Base-by-base conservation (phyloP, 2,797 vertebrate genomes). In the Silurus aristotelis region DNA sequence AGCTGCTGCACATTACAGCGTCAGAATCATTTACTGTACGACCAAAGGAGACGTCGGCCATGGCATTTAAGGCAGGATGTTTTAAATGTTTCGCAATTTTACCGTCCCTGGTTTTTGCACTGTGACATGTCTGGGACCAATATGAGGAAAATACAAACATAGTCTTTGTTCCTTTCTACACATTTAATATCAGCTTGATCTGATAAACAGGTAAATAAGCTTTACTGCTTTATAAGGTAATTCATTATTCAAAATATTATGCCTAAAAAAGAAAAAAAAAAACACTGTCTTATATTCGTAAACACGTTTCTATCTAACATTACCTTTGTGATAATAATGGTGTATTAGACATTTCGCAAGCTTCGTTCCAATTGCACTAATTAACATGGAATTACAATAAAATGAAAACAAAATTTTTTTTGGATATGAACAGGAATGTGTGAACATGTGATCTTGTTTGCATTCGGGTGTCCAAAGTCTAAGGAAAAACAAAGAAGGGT, bases 91-190 rank as follows among this genome's bases (percentile, higher is more conserved):
- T 67, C 38, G 75, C 82, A 79, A 17, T 78, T 87, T 90, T 91
- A 89, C 87, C 67, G 87, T 89, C 82, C 90, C 87, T 84, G 88
- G 90, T 92, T 88, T 92, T 88, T 86, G 87, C 94, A 95, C 94
- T 96, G 94, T 95, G 95, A 95, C 91, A 85, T 87, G 90, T 90
- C 83, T 91, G 90, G 88, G 66, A 91, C 88, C 86, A 88, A 83
- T 85, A 77, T 71, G 22, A 89, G 81, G 52, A 83, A 60, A 87
- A 77, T 77, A 82, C 84, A 80, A 87, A 87, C 67, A 75, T 87
- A 86, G 83, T 67, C 56, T 71, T 60, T 83, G 22, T 38, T 38
- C 19, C 27, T 68, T 84, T 87, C 70, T 15, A 68, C 48, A 76
- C n/a, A 66, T 46, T 63, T 20, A 12, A 6, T 86, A 64, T 60